Conservation (phyloP, 1,140 invertebrate genomes). For the Globodera rostochiensis region DNA sequence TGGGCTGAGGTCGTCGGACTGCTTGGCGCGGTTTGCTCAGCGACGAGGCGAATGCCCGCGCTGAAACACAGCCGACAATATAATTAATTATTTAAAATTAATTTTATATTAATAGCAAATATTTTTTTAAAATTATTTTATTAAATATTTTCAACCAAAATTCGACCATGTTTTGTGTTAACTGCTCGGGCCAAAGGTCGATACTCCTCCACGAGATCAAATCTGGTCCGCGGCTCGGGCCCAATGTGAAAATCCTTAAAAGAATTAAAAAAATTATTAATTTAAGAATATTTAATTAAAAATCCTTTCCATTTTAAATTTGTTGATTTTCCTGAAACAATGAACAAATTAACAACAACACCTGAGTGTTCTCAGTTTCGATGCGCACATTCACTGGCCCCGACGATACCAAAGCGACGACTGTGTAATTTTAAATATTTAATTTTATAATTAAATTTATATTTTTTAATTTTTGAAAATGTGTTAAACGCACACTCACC, state of each 20-base stretch:
- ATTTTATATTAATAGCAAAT: constrained; percentile 20
- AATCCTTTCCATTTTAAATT: background rate
- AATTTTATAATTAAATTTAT: too few species aligned
- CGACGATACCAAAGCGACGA: background rate
- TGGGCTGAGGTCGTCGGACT: constrained; percentile 27
- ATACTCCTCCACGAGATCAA: constrained; percentile 45
- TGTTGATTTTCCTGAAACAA: background rate
- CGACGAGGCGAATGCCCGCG: constrained; percentile 36
- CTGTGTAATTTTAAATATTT: background rate
- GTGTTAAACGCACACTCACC: too few species aligned
- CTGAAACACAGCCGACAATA: background rate
- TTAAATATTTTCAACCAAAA: background rate
- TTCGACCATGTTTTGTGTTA: constrained; percentile 40
- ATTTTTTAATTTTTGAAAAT: too few species aligned
- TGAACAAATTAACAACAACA: background rate
- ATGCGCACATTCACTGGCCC: constrained; percentile 30
- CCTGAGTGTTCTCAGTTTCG: constrained; percentile 26
- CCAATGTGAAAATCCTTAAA: constrained; percentile 41
- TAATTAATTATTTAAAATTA: constrained; percentile 18
- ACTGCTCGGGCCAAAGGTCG: constrained; percentile 39
- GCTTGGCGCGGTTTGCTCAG: constrained; percentile 25
- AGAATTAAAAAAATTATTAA: background rate
- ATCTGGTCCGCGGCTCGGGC: constrained; percentile 37
- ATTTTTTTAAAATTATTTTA: constrained; percentile 30
- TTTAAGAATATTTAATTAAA: constrained; percentile 1